Conservation (phyloP, 2,888 invertebrate species). For the Sympetrum striolatum region DNA sequence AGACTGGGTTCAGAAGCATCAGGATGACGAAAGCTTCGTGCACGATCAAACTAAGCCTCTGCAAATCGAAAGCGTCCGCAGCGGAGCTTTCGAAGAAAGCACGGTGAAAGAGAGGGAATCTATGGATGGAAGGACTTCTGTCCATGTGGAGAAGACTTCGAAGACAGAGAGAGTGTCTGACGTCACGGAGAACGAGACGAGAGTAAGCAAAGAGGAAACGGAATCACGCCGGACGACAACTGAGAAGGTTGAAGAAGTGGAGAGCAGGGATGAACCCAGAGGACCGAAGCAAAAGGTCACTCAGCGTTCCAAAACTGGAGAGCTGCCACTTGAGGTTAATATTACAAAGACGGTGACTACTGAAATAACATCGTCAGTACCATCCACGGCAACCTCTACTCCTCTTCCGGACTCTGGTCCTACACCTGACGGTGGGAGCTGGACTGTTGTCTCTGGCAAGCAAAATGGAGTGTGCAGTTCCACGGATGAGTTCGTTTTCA, state of each 20-base stretch:
- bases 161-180: neutral
- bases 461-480: constrained; percentile 62
- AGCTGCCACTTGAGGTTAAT: constrained; percentile 54
- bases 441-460: constrained; percentile 51
- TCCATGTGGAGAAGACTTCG: neutral
- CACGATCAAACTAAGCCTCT: neutral
- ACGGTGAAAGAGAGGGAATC: neutral
- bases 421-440: constrained; percentile 48
- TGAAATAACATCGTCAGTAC: constrained; percentile 68
- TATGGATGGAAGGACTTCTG: neutral
- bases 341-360: constrained; percentile 69
- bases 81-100: neutral
- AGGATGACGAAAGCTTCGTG: neutral
- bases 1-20: constrained; percentile 22
- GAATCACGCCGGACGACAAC: constrained; percentile 48
- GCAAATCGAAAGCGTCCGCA: neutral
- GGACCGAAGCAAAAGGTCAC: constrained; percentile 29
- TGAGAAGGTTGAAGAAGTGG: constrained; percentile 58
- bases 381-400: constrained; percentile 52
- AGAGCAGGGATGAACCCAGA: constrained; percentile 35
- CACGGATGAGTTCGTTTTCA: constrained; percentile 58
- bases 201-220: constrained; percentile 42
- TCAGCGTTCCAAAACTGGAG: constrained; percentile 37
- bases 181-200: constrained; percentile 23
- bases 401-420: constrained; percentile 52